Evolutionary conservation across 2,888 invertebrate genomes (phyloP), one percentile per base, ranked within the genome.

Genomic region (Colostygia pectinataria): DNA sequence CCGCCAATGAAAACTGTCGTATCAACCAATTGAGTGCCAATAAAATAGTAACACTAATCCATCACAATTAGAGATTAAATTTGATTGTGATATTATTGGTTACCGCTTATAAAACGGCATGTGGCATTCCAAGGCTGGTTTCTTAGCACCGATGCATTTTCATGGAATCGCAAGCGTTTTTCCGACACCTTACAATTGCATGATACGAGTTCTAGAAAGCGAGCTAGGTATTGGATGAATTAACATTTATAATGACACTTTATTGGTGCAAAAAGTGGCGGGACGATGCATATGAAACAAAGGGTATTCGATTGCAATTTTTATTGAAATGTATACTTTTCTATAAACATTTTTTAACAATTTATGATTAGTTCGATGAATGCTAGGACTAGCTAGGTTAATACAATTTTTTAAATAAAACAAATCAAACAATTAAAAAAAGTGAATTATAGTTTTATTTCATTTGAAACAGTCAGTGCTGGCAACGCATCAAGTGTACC

Each of bases 121-220:
- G 78, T 77, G 75, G 81, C 80, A 88, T 88, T 85, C 85, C 81
- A 55, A 55, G 66, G 76, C 83, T 68, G 80, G 89, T 88, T 88
- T 89, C 87, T 89, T 33, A 33, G 20, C 33, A 33, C 33, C 71
- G 65, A 78, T 87, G 80, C 83, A 89, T 90, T 90, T 90, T 88
- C 87, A 90, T 87, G 79, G 89, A 83, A 87, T 86, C 73, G 81
- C 77, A 70, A 72, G 73, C 78, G 86, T 89, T 90, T 90, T 90
- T 89, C 89, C 85, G 71, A 85, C 89, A 89, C 89, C 89, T 87
- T 77, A 82, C 86, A 84, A 86, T 80, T 78, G 86, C 85, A 84
- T 86, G 80, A 73, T 74, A 84, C 70, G 82, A 86, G 88, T 89
- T 86, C 87, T 89, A 89, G 87, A 89, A 84, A 88, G 87, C 77